Conservation (phyloP, 2,113 vertebrate genomes). For the Sula dactylatra region DNA sequence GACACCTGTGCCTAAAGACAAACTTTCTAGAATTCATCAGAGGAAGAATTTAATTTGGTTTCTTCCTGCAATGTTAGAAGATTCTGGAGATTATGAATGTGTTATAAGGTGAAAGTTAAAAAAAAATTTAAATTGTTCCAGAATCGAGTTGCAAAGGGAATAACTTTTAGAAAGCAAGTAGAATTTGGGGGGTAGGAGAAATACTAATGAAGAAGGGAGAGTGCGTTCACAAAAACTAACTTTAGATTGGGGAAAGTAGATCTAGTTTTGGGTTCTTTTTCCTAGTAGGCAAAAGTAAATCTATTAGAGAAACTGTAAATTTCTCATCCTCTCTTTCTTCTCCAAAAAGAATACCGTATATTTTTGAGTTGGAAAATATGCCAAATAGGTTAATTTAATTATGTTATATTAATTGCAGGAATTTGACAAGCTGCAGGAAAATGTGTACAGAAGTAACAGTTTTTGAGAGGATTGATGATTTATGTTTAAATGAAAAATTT, state of each 20-base stretch:
- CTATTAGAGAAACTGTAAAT: background rate
- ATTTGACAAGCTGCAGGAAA: conserved; percentile 56
- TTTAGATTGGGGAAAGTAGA: background rate
- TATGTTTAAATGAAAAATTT: conserved; percentile 62
- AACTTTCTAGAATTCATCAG: conserved; percentile 67
- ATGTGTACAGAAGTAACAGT: conserved; percentile 46
- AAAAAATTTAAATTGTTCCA: background rate
- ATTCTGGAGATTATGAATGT: conserved; percentile 79
- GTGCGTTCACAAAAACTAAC: background rate
- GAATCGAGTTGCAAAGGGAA: background rate
- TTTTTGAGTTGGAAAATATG: background rate
- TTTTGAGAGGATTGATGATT: conserved; percentile 54
- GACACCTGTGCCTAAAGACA: conserved; percentile 55
- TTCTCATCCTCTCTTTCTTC: background rate
- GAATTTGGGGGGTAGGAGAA: background rate
- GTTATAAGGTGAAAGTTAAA: conserved; percentile 77
- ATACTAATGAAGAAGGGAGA: background rate
- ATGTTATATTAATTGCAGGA: conserved; percentile 61
- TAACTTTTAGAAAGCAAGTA: background rate
- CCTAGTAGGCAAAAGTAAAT: background rate
- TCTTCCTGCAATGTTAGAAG: conserved; percentile 71
- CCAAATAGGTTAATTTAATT: background rate
- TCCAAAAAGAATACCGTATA: background rate
- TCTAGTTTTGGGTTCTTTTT: background rate
- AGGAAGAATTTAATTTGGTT: conserved; percentile 78